Evolutionary conservation across 2,113 vertebrate genomes (phyloP).

Genomic region (Sinocyclocheilus anshuiensis): DNA sequence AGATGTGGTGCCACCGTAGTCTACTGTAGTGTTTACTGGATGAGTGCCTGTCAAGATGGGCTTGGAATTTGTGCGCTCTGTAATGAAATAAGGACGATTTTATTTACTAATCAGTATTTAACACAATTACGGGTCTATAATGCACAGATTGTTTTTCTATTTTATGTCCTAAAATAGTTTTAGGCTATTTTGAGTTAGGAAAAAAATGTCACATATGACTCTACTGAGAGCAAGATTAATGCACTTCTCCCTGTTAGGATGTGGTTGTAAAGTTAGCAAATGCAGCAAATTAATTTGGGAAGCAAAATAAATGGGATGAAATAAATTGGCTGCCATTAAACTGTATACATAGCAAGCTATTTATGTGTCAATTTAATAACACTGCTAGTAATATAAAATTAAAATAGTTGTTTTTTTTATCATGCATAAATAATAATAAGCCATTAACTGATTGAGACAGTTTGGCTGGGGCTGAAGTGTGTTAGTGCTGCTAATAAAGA

Average conservation of each 20-base stretch:
- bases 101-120: constrained; percentile 57
- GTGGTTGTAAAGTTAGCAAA: constrained; percentile 75
- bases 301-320: too few relatives aligned
- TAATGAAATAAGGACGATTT: constrained; percentile 16
- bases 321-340: too few relatives aligned
- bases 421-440: background rate
- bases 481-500: constrained; percentile 2
- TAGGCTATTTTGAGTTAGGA: constrained; percentile 67
- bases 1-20: constrained; percentile 93
- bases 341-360: too few relatives aligned
- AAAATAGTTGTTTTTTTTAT: background rate
- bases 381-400: background rate
- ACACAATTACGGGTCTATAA: background rate
- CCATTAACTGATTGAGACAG: background rate
- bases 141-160: background rate
- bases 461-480: background rate
- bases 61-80: constrained; percentile 95
- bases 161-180: background rate
- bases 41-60: constrained; percentile 95
- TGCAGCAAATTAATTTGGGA: constrained; percentile 78
- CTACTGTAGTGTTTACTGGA: constrained; percentile 95
- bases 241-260: constrained; percentile 76
- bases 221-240: constrained; percentile 72
- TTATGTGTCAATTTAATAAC: too few relatives aligned
- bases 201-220: constrained; percentile 79